Percentiles rank a stretch among this genome's conserved stretches.
Conservation (phyloP, 53 echinoderm and acorn worm species). For the Arbacia lixula region DNA sequence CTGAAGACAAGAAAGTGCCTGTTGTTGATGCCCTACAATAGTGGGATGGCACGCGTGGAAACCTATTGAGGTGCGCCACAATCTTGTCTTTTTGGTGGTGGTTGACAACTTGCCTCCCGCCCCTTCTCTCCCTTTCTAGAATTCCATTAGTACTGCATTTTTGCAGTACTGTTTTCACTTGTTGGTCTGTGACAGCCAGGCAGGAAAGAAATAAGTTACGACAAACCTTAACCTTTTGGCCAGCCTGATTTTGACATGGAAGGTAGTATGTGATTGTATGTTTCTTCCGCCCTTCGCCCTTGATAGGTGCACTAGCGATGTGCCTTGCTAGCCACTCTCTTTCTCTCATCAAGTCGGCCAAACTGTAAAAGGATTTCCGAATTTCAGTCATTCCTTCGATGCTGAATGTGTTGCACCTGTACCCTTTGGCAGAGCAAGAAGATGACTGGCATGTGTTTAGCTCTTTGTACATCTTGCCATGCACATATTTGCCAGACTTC, state of each 20-base stretch:
- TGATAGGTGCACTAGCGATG: background rate
- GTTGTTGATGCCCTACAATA: no score
- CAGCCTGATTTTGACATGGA: background rate
- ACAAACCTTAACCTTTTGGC: background rate
- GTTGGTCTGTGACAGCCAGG: background rate
- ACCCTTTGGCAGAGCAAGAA: background rate
- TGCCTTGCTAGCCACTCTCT: slow-evolving; percentile 2
- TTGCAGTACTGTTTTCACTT: background rate
- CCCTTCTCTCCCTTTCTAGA: background rate
- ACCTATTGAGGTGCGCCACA: background rate
- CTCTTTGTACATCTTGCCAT: background rate
- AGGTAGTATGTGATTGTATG: background rate
- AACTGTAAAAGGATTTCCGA: background rate
- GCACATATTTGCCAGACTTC: background rate
- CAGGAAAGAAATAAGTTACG: background rate
- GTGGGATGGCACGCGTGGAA: slow-evolving; percentile 8
- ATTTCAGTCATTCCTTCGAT: background rate
- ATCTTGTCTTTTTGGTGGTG: background rate
- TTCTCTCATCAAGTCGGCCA: background rate
- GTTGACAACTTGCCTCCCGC: background rate
- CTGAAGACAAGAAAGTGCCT: background rate
- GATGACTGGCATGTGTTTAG: background rate
- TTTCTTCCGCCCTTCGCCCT: background rate
- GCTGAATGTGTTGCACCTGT: background rate
- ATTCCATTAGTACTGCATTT: background rate